Conservation (phyloP, 2,888 invertebrate species). For the Phalera bucephala region DNA sequence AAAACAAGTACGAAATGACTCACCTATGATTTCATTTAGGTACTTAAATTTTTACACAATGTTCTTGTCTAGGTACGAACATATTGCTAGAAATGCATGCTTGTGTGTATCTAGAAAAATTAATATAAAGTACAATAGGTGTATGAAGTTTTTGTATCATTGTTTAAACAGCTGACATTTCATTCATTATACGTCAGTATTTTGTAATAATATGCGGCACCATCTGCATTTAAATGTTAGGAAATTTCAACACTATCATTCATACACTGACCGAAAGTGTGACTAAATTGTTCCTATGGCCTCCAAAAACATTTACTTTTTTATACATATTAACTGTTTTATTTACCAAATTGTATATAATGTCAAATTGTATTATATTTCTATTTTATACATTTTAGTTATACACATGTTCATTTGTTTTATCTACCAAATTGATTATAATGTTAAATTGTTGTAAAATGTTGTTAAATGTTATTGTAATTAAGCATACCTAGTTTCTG, state of each 20-base stretch:
- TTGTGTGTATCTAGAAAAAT: slow-evolving; percentile 1
- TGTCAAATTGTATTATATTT: background rate
- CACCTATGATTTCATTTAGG: no score
- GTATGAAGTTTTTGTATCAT: slow-evolving; percentile 14
- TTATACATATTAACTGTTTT: no score
- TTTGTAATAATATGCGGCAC: slow-evolving; percentile 27
- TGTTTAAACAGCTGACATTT: slow-evolving; percentile 31
- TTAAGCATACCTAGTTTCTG: no score
- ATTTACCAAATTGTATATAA: no score
- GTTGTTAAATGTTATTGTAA: no score
- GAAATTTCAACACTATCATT: slow-evolving; percentile 16
- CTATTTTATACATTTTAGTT: background rate
- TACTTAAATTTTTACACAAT: no score
- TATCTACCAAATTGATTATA: no score
- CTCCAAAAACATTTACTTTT: no score
- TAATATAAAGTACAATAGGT: slow-evolving; percentile 9
- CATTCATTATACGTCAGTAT: slow-evolving; percentile 24
- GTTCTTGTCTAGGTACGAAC: no score
- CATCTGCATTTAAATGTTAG: slow-evolving; percentile 7
- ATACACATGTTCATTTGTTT: background rate
- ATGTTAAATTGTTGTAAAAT: no score
- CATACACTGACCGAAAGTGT: slow-evolving; percentile 8
- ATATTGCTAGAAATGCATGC: no score
- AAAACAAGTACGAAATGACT: no score
- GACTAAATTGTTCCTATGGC: slow-evolving; percentile 1